phyloP scores from a whole-genome alignment of 2,797 vertebrate genomes.

The Gallinago nigripennis region DNA sequence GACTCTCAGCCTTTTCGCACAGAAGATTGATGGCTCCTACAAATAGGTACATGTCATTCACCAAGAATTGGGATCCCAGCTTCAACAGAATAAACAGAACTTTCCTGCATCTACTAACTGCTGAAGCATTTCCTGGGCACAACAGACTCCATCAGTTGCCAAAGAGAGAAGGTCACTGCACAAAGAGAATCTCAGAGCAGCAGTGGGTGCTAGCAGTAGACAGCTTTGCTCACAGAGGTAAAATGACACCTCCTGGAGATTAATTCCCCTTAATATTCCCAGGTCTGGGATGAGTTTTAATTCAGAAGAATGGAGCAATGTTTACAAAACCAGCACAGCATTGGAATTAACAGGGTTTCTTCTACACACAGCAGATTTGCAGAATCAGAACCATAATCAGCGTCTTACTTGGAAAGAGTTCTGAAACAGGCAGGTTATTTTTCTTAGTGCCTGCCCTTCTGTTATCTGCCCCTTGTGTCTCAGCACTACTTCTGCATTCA shows the following conservation, averaged over 20 bases:
- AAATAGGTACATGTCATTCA: slow-evolving; percentile 59
- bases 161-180: background rate
- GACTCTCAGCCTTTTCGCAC: slow-evolving; percentile 38
- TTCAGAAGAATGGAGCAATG: background rate
- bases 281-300: background rate
- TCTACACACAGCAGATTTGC: background rate
- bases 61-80: background rate
- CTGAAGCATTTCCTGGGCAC: slow-evolving; percentile 7
- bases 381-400: background rate
- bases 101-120: background rate
- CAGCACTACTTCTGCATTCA: slow-evolving; percentile 56
- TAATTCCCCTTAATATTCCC: background rate
- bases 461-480: slow-evolving; percentile 23
- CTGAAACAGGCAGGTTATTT: background rate
- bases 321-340: background rate
- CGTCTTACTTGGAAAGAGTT: background rate
- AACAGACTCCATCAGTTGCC: slow-evolving; percentile 4
- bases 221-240: background rate
- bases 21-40: slow-evolving; percentile 53
- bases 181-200: background rate
- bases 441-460: background rate
- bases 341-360: background rate
- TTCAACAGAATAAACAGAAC: slow-evolving; percentile 32
- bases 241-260: background rate
- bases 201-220: background rate